Conservation (phyloP, 2,113 vertebrate genomes). For the Acrocephalus kingi region DNA sequence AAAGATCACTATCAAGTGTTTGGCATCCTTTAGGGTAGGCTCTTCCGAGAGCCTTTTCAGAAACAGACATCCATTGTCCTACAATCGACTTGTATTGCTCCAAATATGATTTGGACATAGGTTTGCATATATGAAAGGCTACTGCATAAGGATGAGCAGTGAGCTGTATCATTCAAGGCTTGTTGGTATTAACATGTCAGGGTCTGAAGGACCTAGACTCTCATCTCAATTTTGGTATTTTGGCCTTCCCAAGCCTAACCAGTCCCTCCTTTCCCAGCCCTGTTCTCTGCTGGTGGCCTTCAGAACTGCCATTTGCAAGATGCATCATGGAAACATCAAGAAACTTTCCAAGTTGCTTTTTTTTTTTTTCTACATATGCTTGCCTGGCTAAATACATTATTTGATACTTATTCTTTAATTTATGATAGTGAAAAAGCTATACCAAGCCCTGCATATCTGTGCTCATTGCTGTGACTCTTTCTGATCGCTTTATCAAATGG, state of each 20-base stretch:
- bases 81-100: neutral
- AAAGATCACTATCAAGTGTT: neutral
- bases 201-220: neutral
- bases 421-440: slow-evolving; percentile 23
- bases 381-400: slow-evolving; percentile 19
- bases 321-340: neutral
- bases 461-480: slow-evolving; percentile 44
- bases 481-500: slow-evolving; percentile 51
- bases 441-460: neutral
- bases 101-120: neutral
- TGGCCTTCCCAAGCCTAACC: neutral
- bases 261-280: neutral
- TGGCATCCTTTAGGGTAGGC: neutral
- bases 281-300: neutral
- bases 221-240: neutral
- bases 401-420: slow-evolving; percentile 58
- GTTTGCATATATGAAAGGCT: neutral
- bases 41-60: neutral
- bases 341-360: neutral
- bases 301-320: neutral
- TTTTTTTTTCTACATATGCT: neutral
- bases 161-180: neutral
- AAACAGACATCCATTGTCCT: neutral
- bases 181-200: neutral
- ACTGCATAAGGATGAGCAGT: neutral